Evolutionary conservation across 2,888 invertebrate genomes (phyloP).

Genomic region (Eristalis pertinax): DNA sequence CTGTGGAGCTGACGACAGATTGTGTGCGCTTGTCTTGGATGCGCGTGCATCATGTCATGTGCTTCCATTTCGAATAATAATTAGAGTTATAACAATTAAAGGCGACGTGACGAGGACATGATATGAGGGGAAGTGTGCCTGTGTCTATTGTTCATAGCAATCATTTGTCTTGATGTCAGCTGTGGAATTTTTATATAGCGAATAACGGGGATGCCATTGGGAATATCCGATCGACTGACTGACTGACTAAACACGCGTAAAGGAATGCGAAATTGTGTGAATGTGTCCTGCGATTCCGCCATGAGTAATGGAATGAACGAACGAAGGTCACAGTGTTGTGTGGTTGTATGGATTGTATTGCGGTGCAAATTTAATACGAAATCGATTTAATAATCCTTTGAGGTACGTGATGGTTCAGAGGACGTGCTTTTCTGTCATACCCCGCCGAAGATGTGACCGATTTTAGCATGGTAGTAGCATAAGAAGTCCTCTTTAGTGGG

Average conservation of each 20-base stretch:
- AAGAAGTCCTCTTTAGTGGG: too few relatives aligned
- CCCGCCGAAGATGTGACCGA: too few relatives aligned
- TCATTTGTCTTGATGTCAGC: not conserved
- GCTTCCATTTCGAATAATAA: constrained; percentile 45
- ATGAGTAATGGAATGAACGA: not conserved
- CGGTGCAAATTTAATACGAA: not conserved
- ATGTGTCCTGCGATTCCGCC: not conserved
- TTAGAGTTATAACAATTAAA: constrained; percentile 47
- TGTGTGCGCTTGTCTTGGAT: constrained; percentile 23
- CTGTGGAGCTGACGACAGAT: too few relatives aligned
- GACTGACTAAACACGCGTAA: not conserved
- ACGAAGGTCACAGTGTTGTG: not conserved
- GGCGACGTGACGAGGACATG: constrained; percentile 43
- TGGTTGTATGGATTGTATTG: not conserved
- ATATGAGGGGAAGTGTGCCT: constrained; percentile 2
- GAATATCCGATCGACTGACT: constrained; percentile 18
- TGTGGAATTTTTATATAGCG: constrained; percentile 26
- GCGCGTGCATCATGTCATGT: constrained; percentile 28
- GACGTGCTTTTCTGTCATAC: not conserved
- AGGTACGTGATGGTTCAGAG: not conserved
- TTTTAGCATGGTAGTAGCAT: too few relatives aligned
- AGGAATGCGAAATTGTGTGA: constrained; percentile 17
- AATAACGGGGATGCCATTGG: constrained; percentile 23
- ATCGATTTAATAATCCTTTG: not conserved
- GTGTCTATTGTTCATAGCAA: constrained; percentile 12